Conservation (phyloP, 2,797 vertebrate species). For the Erethizon dorsatum region DNA sequence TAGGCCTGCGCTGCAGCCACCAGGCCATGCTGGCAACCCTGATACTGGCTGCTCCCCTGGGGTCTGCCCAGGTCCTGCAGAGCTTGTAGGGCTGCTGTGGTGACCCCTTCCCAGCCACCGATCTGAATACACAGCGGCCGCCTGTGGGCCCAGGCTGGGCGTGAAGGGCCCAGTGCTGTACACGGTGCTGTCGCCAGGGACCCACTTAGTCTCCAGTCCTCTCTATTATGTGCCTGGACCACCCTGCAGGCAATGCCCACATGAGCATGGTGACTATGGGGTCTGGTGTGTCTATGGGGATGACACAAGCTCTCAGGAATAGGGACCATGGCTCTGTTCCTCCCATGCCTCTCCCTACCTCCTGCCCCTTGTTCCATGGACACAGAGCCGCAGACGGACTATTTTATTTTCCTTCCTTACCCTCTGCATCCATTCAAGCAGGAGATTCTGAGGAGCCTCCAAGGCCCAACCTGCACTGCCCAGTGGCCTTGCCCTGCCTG, state of each 20-base stretch:
- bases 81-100: neutral
- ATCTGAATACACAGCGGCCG: neutral
- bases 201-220: neutral
- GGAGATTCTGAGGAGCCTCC: fast-evolving
- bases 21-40: fast-evolving
- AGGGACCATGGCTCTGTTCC: neutral
- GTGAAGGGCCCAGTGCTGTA: neutral
- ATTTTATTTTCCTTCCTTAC: neutral
- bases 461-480: neutral
- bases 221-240: neutral
- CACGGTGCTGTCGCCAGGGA: neutral
- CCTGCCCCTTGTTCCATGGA: neutral
- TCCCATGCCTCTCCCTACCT: neutral
- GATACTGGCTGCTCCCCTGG: neutral
- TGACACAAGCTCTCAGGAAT: neutral
- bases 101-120: neutral
- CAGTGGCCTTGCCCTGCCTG: neutral
- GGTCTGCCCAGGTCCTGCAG: neutral
- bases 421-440: neutral
- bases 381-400: neutral
- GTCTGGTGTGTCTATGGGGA: neutral
- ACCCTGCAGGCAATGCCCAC: neutral
- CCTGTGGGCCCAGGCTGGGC: fast-evolving
- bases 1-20: neutral
- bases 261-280: fast-evolving